These are phyloP conservation scores for Pipistrellus nathusii DNA, from an alignment of 2,797 vertebrate genomes.

Conservation along the genomic window DNA sequence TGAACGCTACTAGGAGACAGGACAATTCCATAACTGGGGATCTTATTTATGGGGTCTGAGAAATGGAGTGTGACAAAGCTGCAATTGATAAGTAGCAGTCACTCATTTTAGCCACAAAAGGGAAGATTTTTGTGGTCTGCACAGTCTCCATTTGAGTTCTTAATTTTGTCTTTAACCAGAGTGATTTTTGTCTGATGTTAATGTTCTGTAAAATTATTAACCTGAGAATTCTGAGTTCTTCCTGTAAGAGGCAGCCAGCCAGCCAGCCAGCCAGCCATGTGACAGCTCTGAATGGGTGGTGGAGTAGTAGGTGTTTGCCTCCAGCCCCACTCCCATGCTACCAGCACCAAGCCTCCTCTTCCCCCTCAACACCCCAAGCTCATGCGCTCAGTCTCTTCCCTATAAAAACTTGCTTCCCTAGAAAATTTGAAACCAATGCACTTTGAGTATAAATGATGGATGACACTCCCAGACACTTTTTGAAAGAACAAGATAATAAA, in stretches of 20 bases:
- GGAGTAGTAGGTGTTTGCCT: not conserved
- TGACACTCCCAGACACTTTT: not conserved
- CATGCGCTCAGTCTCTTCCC: not conserved
- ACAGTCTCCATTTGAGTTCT: not conserved
- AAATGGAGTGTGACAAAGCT: not conserved
- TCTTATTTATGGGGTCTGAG: not conserved
- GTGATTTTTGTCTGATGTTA: not conserved
- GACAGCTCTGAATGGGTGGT: not conserved
- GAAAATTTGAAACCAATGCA: not conserved
- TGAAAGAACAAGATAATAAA: not conserved
- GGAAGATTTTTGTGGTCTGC: not conserved
- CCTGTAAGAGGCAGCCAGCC: not conserved
- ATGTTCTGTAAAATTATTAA: not conserved
- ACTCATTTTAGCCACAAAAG: not conserved
- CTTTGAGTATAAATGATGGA: not conserved
- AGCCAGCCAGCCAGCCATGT: not conserved
- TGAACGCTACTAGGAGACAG: not conserved
- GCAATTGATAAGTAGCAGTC: not conserved
- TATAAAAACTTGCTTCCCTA: not conserved
- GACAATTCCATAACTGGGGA: not conserved
- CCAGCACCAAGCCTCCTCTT: fast-evolving
- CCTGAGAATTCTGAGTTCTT: not conserved
- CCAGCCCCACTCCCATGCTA: not conserved
- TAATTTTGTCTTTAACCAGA: not conserved
- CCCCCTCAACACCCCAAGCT: not conserved